Percentiles rank a stretch among this genome's conserved stretches.
phyloP scores from a whole-genome alignment of 2,113 vertebrate genomes.

The Canis aureus region DNA sequence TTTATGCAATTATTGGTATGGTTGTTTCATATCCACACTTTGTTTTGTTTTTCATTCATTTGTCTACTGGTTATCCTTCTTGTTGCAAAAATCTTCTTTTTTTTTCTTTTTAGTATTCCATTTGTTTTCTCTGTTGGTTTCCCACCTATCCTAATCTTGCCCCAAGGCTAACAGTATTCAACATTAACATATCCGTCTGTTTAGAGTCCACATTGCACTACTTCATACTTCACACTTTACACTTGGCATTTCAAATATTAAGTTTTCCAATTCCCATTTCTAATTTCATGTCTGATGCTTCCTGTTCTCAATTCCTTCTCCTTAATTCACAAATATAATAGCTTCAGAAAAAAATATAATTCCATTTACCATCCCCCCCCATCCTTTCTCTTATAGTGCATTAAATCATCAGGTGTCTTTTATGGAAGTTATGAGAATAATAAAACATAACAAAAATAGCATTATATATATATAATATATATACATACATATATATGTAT shows the following conservation, averaged over 20 bases:
- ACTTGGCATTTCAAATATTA: neutral
- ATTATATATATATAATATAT: neutral
- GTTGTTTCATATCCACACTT: neutral
- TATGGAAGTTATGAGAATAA: neutral
- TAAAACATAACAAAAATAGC: neutral
- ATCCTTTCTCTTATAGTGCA: neutral
- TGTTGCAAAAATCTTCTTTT: neutral
- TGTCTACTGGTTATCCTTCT: neutral
- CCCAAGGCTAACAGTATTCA: neutral
- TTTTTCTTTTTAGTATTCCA: neutral
- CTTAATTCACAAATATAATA: neutral
- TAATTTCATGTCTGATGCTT: neutral
- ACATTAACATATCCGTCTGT: neutral
- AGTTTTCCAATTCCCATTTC: neutral
- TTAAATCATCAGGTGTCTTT: neutral
- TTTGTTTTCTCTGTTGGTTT: neutral
- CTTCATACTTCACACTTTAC: neutral
- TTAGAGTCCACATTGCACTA: neutral
- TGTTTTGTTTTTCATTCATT: neutral
- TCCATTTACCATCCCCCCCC: neutral
- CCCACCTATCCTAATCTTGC: neutral
- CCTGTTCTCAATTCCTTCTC: neutral
- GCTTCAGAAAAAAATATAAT: neutral
- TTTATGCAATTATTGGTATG: neutral
- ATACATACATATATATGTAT: too few species aligned